Evolutionary conservation across 2,888 invertebrate genomes (phyloP).

Genomic region (Aquatica leii): DNA sequence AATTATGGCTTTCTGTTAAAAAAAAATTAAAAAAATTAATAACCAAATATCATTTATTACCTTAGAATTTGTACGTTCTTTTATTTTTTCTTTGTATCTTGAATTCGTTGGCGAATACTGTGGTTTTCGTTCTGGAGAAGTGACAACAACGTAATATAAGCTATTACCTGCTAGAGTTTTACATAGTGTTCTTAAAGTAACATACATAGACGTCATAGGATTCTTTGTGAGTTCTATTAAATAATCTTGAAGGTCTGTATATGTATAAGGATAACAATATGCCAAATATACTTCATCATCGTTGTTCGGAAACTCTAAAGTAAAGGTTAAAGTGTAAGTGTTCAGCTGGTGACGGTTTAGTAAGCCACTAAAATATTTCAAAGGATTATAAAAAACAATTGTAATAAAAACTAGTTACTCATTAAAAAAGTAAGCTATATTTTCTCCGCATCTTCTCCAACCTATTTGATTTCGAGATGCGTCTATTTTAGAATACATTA

Average conservation of each 20-base stretch:
- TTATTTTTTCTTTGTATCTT: too few relatives aligned
- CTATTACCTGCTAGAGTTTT: conserved; percentile 89
- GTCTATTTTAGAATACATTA: conserved; percentile 89
- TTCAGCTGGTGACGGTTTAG: conserved; percentile 75
- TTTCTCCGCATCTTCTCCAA: conserved; percentile 91
- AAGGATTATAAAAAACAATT: background rate
- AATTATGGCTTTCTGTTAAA: conserved; percentile 86
- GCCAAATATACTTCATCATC: conserved; percentile 90
- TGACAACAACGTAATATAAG: conserved; percentile 91
- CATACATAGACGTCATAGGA: conserved; percentile 84
- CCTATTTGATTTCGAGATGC: conserved; percentile 83
- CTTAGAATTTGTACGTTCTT: conserved; percentile 52
- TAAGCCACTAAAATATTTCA: conserved; percentile 17
- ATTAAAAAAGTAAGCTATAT: conserved; percentile 90
- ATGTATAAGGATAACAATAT: conserved; percentile 95
- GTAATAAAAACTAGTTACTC: conserved; percentile 64
- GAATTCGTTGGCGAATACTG: too few relatives aligned
- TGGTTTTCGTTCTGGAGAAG: conserved; percentile 71
- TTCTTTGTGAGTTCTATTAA: conserved; percentile 79
- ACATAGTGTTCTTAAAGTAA: conserved; percentile 81
- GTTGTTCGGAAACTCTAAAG: conserved; percentile 86
- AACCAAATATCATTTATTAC: conserved; percentile 19
- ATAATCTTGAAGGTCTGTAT: conserved; percentile 86
- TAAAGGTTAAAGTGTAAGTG: conserved; percentile 90
- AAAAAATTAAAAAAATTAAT: conserved; percentile 33